Conservation (phyloP, 2,113 vertebrate species). For the Rutilus rutilus region DNA sequence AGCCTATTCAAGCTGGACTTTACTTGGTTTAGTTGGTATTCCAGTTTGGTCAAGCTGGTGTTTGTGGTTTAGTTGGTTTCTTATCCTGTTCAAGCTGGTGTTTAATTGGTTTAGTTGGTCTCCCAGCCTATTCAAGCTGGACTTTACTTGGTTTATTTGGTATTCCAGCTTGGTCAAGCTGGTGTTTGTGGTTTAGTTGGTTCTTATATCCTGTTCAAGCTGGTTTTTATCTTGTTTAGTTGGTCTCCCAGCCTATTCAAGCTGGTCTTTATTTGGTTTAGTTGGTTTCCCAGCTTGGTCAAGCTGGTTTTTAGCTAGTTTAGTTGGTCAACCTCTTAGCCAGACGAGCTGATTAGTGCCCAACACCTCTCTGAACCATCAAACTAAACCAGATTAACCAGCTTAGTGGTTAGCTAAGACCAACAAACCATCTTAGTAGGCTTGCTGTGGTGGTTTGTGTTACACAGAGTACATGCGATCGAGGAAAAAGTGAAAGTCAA, state of each 20-base stretch:
- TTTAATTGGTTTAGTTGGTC: neutral
- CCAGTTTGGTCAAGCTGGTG: neutral
- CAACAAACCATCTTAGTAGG: neutral
- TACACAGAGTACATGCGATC: too few species aligned
- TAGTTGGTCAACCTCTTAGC: neutral
- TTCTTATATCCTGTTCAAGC: neutral
- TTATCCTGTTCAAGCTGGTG: too few species aligned
- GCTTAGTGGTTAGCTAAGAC: neutral
- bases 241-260: fast-evolving
- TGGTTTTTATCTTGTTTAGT: neutral
- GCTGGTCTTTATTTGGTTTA: neutral
- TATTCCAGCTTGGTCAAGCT: neutral
- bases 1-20: neutral
- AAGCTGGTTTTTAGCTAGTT: neutral
- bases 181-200: neutral
- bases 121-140: neutral
- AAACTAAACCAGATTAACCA: neutral
- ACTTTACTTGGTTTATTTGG: neutral
- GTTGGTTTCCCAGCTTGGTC: neutral
- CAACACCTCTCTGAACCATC: neutral
- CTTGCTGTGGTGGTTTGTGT: too few species aligned
- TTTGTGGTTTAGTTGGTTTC: neutral
- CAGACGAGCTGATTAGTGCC: neutral
- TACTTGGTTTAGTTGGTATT: neutral
- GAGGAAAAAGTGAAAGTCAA: too few species aligned